Percentiles rank a stretch among this genome's conserved stretches.
phyloP scores from a whole-genome alignment of 2,113 vertebrate species.

The Meleagris gallopavo region DNA sequence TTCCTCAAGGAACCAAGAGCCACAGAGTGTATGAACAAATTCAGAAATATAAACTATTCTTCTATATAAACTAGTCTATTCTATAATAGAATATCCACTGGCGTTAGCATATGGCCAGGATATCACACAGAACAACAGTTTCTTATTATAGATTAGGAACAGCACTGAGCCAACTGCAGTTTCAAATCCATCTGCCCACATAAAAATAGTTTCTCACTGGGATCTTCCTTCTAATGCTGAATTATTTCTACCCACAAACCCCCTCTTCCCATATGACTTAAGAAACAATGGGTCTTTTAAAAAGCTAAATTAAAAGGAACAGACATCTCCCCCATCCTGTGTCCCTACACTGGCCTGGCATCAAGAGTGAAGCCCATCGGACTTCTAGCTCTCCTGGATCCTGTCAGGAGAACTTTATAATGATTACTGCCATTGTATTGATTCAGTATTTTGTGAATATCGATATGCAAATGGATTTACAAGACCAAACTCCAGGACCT shows the following conservation, averaged over 20 bases:
- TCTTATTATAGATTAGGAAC: conserved; percentile 67
- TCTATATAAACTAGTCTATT: too few species aligned
- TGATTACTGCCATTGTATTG: background rate
- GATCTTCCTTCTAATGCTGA: conserved; percentile 66
- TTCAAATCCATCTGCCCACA: conserved; percentile 66
- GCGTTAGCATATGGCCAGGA: conserved; percentile 71
- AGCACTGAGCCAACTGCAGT: conserved; percentile 59
- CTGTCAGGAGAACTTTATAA: background rate
- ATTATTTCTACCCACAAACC: conserved; percentile 38
- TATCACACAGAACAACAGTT: conserved; percentile 62
- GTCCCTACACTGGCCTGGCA: background rate
- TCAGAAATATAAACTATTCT: conserved; percentile 30
- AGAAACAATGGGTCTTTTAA: background rate
- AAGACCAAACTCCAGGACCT: background rate
- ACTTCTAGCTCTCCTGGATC: background rate
- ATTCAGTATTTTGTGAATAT: conserved; percentile 13
- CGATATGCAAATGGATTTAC: background rate
- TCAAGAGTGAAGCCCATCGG: background rate
- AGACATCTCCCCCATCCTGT: background rate
- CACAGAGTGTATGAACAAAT: background rate
- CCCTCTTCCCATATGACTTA: background rate
- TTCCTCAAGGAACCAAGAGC: background rate
- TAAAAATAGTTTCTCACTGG: conserved; percentile 49
- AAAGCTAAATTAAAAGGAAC: background rate
- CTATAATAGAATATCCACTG: conserved; percentile 57